Conservation (phyloP, 2,113 vertebrate species). For the Andinoacara biseriatus region DNA sequence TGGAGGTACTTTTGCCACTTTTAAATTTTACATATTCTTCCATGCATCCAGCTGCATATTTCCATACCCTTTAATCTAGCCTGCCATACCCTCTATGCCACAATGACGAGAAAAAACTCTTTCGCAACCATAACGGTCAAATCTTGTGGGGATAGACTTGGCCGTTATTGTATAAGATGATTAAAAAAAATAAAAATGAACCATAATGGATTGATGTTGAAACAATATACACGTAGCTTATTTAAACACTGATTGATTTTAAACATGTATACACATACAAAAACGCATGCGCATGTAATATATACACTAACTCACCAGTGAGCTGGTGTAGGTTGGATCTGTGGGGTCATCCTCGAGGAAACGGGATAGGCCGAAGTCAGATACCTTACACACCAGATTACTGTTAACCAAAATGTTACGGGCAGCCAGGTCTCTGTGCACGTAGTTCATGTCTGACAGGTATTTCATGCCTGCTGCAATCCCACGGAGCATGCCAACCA, state of each 20-base stretch:
- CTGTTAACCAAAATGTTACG: conserved; percentile 98
- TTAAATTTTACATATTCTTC: not conserved
- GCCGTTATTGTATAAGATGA: not conserved
- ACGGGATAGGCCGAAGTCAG: conserved; percentile 94
- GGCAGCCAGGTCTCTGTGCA: conserved; percentile 94
- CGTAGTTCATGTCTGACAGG: conserved; percentile 96
- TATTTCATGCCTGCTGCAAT: conserved; percentile 98
- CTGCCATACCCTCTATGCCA: not conserved
- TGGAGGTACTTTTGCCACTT: not conserved
- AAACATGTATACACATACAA: conserved; percentile 2
- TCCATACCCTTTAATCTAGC: not conserved
- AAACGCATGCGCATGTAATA: not conserved
- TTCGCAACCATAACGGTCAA: not conserved
- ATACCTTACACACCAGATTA: conserved; percentile 98
- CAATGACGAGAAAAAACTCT: not conserved
- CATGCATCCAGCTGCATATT: not conserved
- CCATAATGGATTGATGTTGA: conserved; percentile 34
- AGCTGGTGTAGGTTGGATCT: conserved; percentile 97
- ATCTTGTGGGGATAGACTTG: not conserved
- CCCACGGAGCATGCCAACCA: conserved; percentile 95
- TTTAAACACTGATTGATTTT: conserved; percentile 29
- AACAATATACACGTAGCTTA: conserved; percentile 9
- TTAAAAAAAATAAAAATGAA: not conserved
- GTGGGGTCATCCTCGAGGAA: conserved; percentile 93
- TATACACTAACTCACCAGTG: conserved; percentile 83